Evolutionary conservation across 2,888 invertebrate genomes (phyloP).

Genomic region (Choristoneura rosaceana): DNA sequence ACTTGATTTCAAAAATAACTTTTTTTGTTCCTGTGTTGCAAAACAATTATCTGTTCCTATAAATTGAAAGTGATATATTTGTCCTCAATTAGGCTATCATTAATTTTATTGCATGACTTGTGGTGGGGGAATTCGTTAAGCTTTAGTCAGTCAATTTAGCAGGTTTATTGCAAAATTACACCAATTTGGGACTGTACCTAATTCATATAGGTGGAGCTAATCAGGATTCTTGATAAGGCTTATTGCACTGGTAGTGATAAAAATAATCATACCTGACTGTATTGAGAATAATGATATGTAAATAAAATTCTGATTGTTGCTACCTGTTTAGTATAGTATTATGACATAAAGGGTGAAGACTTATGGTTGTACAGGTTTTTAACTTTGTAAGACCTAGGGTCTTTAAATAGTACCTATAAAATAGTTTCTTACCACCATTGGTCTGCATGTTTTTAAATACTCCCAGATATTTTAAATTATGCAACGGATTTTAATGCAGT

Average conservation of each 20-base stretch:
- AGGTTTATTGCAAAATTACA: conserved; percentile 21
- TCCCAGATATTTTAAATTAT: too few species aligned
- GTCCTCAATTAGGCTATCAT: neutral
- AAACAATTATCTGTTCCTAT: too few species aligned
- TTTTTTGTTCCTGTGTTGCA: too few species aligned
- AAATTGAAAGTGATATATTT: neutral
- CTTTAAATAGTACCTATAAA: too few species aligned
- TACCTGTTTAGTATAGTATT: neutral
- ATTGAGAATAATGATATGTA: neutral
- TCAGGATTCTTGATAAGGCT: conserved; percentile 1
- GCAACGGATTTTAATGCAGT: too few species aligned
- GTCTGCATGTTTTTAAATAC: too few species aligned
- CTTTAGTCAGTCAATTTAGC: neutral
- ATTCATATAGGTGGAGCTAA: conserved; percentile 6
- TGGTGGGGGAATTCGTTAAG: neutral
- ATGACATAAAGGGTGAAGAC: neutral
- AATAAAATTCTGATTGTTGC: neutral
- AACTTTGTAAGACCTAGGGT: too few species aligned
- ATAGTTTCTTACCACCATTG: too few species aligned
- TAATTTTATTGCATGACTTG: neutral
- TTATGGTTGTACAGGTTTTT: neutral
- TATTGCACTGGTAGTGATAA: neutral
- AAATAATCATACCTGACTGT: neutral
- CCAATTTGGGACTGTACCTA: conserved; percentile 22
- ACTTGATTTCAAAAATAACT: too few species aligned